Evolutionary conservation across 2,797 vertebrate genomes (phyloP).

Genomic region (Chlorospingus flavigularis): DNA sequence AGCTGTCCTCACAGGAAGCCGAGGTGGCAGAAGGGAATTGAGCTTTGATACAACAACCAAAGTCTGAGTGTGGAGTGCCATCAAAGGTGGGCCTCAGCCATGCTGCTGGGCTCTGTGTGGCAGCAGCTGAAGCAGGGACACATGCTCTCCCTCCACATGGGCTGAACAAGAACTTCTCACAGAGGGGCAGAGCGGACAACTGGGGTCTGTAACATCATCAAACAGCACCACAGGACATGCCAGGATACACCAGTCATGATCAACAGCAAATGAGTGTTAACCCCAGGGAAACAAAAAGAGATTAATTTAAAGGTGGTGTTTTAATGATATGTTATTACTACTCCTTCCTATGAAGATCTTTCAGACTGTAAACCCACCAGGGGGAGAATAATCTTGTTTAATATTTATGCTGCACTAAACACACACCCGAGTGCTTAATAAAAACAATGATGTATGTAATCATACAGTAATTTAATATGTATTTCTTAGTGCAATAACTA

Average conservation of each 20-base stretch:
- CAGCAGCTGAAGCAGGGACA: constrained; percentile 41
- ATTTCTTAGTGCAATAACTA: neutral
- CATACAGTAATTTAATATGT: neutral
- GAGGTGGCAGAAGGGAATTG: neutral
- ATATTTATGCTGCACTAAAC: neutral
- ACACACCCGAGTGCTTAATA: neutral
- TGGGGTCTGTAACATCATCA: neutral
- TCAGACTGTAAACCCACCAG: neutral
- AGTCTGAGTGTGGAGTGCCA: neutral
- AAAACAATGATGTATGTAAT: neutral
- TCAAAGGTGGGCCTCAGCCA: constrained; percentile 16
- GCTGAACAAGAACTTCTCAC: neutral
- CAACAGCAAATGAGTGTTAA: neutral
- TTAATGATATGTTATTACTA: neutral
- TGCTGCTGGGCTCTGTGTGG: neutral
- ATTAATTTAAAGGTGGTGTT: neutral
- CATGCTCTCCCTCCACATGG: neutral
- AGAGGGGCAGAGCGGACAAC: neutral
- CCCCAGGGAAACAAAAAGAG: neutral
- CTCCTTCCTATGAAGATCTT: neutral
- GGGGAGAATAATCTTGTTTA: constrained; percentile 16
- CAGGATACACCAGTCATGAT: neutral
- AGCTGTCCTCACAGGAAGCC: constrained; percentile 38
- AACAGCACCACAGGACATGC: neutral
- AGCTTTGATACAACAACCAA: neutral